A percentile compares a stretch with the other conserved stretches of the same genome.
Evolutionary conservation across 2,888 invertebrate species (phyloP).

Genomic region (Cephus sareptanus): DNA sequence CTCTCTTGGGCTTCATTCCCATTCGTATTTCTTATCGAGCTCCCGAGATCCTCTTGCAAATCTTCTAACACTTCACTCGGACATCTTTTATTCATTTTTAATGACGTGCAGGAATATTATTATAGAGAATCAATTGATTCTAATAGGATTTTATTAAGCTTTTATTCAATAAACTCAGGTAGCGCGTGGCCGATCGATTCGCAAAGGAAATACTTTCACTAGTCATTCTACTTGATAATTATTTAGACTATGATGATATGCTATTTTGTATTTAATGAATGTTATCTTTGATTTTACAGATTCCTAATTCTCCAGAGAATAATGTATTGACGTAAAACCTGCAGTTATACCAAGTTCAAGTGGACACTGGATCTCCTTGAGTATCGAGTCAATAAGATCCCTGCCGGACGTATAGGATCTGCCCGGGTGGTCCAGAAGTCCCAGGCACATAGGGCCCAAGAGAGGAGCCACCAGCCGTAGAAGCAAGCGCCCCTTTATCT

Average conservation of each 20-base stretch:
- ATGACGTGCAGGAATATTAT: neutral
- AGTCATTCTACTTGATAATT: neutral
- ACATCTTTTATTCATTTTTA: neutral
- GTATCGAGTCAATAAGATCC: slow-evolving; percentile 58
- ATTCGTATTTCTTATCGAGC: neutral
- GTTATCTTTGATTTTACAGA: neutral
- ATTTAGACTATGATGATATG: neutral
- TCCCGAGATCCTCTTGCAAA: neutral
- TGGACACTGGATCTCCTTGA: slow-evolving; percentile 4
- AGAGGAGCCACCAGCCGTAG: slow-evolving; percentile 18
- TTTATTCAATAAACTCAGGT: neutral
- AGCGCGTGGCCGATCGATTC: neutral
- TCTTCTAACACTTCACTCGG: neutral
- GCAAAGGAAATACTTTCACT: neutral
- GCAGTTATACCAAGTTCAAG: neutral
- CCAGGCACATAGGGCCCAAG: slow-evolving; percentile 36
- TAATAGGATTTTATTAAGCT: neutral
- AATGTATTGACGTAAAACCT: neutral
- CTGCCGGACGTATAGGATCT: slow-evolving; percentile 49
- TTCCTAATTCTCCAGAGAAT: neutral
- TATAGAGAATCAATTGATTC: neutral
- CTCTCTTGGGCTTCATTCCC: neutral
- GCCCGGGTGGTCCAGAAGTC: slow-evolving; percentile 58
- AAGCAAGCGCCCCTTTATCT: slow-evolving; percentile 50
- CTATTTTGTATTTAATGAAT: neutral